phyloP scores from a whole-genome alignment of 2,113 vertebrate species.

The Chlorocebus sabaeus region DNA sequence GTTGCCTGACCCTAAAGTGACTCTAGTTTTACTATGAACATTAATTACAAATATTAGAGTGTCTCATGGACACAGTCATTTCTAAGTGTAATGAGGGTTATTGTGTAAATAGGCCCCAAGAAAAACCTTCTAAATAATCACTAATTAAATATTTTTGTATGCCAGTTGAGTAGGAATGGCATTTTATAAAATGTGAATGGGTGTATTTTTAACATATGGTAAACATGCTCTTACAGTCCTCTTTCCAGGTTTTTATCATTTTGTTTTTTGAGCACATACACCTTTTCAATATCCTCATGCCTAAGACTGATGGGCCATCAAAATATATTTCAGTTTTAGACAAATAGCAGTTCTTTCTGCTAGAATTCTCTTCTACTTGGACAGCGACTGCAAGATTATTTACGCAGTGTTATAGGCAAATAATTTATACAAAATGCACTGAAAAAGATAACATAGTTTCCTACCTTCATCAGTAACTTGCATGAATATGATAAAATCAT shows the following conservation, averaged over 20 bases:
- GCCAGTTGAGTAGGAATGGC: background rate
- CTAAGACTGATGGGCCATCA: background rate
- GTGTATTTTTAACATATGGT: background rate
- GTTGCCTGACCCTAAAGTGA: background rate
- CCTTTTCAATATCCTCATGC: background rate
- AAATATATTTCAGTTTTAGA: background rate
- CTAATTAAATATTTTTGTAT: too few relatives aligned
- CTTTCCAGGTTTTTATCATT: background rate
- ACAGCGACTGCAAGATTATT: background rate
- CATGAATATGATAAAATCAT: background rate
- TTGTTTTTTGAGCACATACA: background rate
- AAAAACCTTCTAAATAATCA: background rate
- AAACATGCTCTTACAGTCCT: too few relatives aligned
- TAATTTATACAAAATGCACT: background rate
- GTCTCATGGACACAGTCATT: background rate
- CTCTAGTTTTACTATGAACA: too few relatives aligned
- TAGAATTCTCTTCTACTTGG: background rate
- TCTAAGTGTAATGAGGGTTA: background rate
- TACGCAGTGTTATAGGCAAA: background rate
- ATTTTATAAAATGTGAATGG: too few relatives aligned
- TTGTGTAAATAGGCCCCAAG: background rate
- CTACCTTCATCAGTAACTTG: background rate
- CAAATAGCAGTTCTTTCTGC: too few relatives aligned
- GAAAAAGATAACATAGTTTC: background rate
- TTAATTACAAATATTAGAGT: background rate